A percentile compares a stretch with the other conserved stretches of the same genome.
Conservation (phyloP, 2,113 vertebrate genomes). For the Epinephelus cyanopodus region DNA sequence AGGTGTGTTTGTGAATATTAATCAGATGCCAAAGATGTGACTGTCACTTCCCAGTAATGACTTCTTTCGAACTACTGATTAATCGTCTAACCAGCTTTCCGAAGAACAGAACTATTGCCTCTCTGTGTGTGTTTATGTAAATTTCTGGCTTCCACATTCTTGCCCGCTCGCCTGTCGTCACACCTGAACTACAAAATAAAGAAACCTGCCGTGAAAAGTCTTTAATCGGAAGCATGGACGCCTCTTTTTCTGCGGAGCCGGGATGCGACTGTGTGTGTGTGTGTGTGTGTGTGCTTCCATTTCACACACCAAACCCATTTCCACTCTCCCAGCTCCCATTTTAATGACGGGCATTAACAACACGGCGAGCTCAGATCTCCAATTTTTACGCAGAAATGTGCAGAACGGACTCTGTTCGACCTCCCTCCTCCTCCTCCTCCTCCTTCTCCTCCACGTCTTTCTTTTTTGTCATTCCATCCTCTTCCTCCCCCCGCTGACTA, state of each 20-base stretch:
- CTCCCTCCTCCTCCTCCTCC: neutral
- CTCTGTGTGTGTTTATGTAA: too few species aligned
- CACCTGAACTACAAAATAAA: neutral
- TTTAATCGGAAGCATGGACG: conserved; percentile 35
- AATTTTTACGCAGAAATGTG: conserved; percentile 62
- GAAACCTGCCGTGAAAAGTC: conserved; percentile 44
- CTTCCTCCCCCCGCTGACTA: conserved; percentile 31
- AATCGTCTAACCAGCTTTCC: neutral
- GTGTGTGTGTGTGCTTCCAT: conserved; percentile 25
- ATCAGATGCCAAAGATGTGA: neutral
- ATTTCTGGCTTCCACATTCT: neutral
- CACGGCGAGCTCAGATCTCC: conserved; percentile 56
- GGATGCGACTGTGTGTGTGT: conserved; percentile 21
- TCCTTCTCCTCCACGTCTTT: neutral
- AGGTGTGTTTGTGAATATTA: neutral
- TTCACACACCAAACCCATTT: conserved; percentile 61
- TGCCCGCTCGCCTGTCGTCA: neutral
- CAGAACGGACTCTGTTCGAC: conserved; percentile 42
- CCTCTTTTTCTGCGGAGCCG: conserved; percentile 10
- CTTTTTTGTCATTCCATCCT: conserved; percentile 1
- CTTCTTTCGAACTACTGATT: neutral
- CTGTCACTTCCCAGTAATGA: conserved; percentile 6
- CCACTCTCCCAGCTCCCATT: conserved; percentile 55
- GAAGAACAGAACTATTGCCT: neutral
- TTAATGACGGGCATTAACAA: conserved; percentile 62